Evolutionary conservation across 2,797 vertebrate genomes (phyloP), one percentile per base, ranked within the genome.

Genomic region (Anguilla marmorata): DNA sequence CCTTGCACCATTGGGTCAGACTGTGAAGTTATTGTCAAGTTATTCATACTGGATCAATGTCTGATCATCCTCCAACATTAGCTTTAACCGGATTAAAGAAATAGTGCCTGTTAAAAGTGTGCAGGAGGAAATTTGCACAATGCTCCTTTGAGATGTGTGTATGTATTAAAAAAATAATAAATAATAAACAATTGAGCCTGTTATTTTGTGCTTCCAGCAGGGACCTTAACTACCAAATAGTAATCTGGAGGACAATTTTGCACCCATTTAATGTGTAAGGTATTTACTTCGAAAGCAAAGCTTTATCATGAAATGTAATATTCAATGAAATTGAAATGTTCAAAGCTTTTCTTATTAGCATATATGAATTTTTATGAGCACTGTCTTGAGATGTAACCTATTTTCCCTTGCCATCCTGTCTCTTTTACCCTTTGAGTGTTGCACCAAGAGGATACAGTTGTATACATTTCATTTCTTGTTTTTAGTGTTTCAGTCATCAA

Each of bases 341-440:
- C 88, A 89, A 90, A 91, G 88, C 80, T 85, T 82, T 82, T 60
- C 63, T 30, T 89, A 89, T 93, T 90, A 91, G 88, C 91, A 92
- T 92, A 88, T 56, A 91, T 94, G 89, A 90, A 94, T 94, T 91
- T 92, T 69, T 86, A 93, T 92, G 86, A 89, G 86, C 60, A 45
- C 82, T 90, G 80, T 87, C 92, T 83, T 84, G 91, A 89, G 92
- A 93, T 87, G 24, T 92, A 91, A 91, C 92, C 92, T 91, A 93
- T 91, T 93, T 93, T 91, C 69, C 82, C 87, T 87, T 86, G n/a
- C 83, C 52, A 54, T 83, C 63, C n/a, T 88, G 54, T 89, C 45
- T 90, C 52, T 87, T 83, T 83, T 87, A 84, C 72, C 88, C 89
- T 87, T 80, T 14, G 16, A 82, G 76, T 74, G 60, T 87, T 74